Base-by-base conservation (phyloP, 2,797 vertebrate species). In the Helarctos malayanus region DNA sequence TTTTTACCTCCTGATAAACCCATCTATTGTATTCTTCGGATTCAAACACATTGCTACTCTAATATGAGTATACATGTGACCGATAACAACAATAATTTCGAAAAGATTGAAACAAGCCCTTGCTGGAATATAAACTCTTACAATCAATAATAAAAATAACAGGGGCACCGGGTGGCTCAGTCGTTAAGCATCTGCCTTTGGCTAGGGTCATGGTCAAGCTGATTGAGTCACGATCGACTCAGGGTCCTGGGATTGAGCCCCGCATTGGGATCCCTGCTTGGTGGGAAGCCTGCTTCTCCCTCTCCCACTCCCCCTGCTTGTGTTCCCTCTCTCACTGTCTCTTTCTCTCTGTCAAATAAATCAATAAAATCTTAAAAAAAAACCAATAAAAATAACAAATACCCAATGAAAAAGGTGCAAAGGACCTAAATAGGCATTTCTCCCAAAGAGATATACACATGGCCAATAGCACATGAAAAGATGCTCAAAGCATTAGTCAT, bases 21-120 rank as follows among this genome's bases (percentile, higher is more conserved):
- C n/a, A 68, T 5, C 5, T 56, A 49, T 79, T 78, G n/a, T 69
- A 41, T 65, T 92, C 29, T 54, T 89, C 91, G 86, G 57, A 78
- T 91, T 93, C 47, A 73, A n/a, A 57, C 6, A 21, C 38, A 14
- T 21, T 49, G 25, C n/a, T 83, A 3, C 32, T 95, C 18, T 73
- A 73, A 68, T n/a, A 7, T 65, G 65, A 82, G 2, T 57, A 54
- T 13, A 7, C 59, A 14, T 32, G 27, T 68, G 47, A 63, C 14
- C 52, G n/a, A 95, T 35, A 75, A 54, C 87, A 78, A 84, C 2
- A 49, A 18, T 91, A 65, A 69, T 89, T 97, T 84, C 38, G 38
- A 68, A 65, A 87, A 83, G 57, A 47, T 80, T 79, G 68, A 89
- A 65, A 69, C 61, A 82, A 87, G 68, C 49, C 0, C 6, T 6